Percentiles rank a stretch among this genome's conserved stretches.
These are phyloP conservation scores for Diuraphis noxia DNA, from an alignment of 1,140 invertebrate genomes.

Conservation along the genomic window DNA sequence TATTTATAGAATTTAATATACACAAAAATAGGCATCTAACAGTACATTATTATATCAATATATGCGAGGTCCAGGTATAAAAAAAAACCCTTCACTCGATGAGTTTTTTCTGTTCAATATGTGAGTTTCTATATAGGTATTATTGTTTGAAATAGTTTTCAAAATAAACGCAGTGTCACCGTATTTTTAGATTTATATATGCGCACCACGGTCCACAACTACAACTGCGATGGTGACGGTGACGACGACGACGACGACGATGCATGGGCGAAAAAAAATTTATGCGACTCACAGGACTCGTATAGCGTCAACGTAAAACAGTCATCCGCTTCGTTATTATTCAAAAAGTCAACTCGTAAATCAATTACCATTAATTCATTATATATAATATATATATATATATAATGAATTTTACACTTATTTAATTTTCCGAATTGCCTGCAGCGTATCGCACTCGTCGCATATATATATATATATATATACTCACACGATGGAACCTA, in stretches of 20 bases:
- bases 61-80: not conserved
- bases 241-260: not conserved
- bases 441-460: not conserved
- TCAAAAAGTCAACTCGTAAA: constrained; percentile 29
- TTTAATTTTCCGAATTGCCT: not conserved
- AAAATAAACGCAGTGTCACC: not conserved
- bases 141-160: constrained; percentile 3
- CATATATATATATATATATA: not conserved
- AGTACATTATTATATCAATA: not conserved
- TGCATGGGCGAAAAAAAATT: constrained; percentile 11
- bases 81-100: not conserved
- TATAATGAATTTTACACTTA: not conserved
- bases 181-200: constrained; percentile 35
- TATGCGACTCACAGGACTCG: constrained; percentile 16
- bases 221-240: not conserved
- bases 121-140: not conserved
- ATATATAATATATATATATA: not conserved
- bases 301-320: constrained; percentile 34
- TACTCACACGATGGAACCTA: not conserved
- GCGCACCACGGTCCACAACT: not conserved
- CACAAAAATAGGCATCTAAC: not conserved
- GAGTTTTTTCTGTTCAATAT: too few species aligned
- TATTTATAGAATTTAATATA: not conserved
- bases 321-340: constrained; percentile 42
- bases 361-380: constrained; percentile 44